phyloP scores from a whole-genome alignment of 2,888 invertebrate genomes.

The Drosophila paramelanica region DNA sequence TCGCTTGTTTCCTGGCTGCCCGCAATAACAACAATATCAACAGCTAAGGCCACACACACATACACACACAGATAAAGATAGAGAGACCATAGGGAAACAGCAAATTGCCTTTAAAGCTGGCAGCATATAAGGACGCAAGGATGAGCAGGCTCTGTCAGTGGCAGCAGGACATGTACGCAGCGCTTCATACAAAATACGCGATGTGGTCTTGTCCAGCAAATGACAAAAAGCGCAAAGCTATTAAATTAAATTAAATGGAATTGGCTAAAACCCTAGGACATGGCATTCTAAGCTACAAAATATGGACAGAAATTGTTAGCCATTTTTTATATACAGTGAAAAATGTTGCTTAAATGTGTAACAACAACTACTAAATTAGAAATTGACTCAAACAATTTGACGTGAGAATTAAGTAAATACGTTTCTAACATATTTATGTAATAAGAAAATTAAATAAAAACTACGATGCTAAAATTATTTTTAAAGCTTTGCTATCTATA shows the following conservation, averaged over 20 bases:
- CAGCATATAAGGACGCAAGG: slow-evolving; percentile 27
- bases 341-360: neutral
- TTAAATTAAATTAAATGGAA: slow-evolving; percentile 82
- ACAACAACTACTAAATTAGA: too few relatives aligned
- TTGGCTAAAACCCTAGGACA: slow-evolving; percentile 70
- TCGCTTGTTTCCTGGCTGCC: slow-evolving; percentile 40
- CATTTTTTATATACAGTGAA: neutral
- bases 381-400: too few relatives aligned
- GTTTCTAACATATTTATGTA: too few relatives aligned
- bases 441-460: too few relatives aligned
- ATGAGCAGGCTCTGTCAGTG: slow-evolving; percentile 33
- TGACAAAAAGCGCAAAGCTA: slow-evolving; percentile 79
- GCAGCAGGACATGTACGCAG: slow-evolving; percentile 40
- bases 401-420: too few relatives aligned
- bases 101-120: slow-evolving; percentile 72
- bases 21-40: slow-evolving; percentile 65
- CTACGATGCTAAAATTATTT: too few relatives aligned
- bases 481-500: too few relatives aligned
- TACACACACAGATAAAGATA: slow-evolving; percentile 14
- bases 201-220: slow-evolving; percentile 56
- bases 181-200: slow-evolving; percentile 64
- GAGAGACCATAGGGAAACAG: slow-evolving; percentile 37
- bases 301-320: slow-evolving; percentile 60
- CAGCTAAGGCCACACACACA: slow-evolving; percentile 27
- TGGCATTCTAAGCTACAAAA: slow-evolving; percentile 54